Evolutionary conservation across 2,113 vertebrate species (phyloP), one percentile per base, ranked within the genome.

Genomic region (Myotis lucifugus): DNA sequence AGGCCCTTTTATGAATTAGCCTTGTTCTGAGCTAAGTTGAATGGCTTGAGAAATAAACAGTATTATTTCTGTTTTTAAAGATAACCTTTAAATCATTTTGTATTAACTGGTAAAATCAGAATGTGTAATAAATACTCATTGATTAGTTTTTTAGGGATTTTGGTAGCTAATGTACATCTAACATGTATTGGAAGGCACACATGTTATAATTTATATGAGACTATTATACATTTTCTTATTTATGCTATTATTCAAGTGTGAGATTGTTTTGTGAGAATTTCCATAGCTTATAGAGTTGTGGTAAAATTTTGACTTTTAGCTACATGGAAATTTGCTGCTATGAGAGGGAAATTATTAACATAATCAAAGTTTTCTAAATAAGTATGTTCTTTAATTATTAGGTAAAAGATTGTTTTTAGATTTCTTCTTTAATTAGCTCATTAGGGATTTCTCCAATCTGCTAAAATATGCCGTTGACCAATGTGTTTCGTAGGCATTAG

Each of bases 241-340:
- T 42, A 21, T 50, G 40, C 12, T 85, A 6, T 34, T 21, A 19
- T 87, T 87, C 56, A 74, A 67, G 6, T 74, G 79, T 81, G 18
- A 66, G 50, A 17, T 86, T 96, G 37, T 85, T 93, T 72, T 91
- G 48, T 72, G 46, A 93, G 52, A 85, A 90, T 74, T 87, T 21
- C 9, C 34, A 19, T 88, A 76, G 46, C 14, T 85, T 91, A 27
- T 81, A 15, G 73, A 92, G n/a, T 8, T 17, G 50, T 66, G 15
- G 42, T 93, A 61, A 88, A 84, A 74, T 81, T 34, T 81, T 85
- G n/a, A 85, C 17, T 85, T 93, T 79, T 69, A 83, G 78, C 21
- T 84, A 7, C 64, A 54, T 14, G 69, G 59, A 93, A 85, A 76
- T 95, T 93, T 95, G 42, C 6, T 77, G 25, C 25, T 93, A 4